These are phyloP conservation scores for Rhabdomys pumilio DNA, from an alignment of 2,797 vertebrate genomes.

Conservation along the genomic window DNA sequence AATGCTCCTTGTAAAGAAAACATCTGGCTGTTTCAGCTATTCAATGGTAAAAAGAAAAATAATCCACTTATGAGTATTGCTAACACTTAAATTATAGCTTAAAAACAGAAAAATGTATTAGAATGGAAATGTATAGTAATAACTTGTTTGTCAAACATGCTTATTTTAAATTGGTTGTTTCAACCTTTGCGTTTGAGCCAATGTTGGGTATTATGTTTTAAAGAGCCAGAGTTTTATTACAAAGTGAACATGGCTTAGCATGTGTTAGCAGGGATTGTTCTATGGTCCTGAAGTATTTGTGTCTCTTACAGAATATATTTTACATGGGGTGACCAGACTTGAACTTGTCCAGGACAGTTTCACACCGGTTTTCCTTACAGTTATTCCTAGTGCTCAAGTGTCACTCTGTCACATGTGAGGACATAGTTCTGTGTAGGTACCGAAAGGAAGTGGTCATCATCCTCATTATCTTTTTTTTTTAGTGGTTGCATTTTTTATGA, in stretches of 20 bases:
- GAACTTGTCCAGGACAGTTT: background rate
- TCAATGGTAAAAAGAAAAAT: conserved; percentile 71
- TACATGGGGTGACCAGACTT: background rate
- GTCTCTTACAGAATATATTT: conserved; percentile 50
- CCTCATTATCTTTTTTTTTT: background rate
- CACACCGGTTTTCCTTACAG: background rate
- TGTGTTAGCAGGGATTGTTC: conserved; percentile 50
- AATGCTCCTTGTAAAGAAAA: conserved; percentile 80
- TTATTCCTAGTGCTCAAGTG: conserved; percentile 9
- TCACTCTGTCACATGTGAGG: conserved; percentile 56
- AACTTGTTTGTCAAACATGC: conserved; percentile 62
- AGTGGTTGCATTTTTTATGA: conserved; percentile 18
- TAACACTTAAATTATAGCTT: conserved; percentile 55
- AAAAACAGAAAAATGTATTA: conserved; percentile 53
- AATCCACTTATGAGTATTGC: conserved; percentile 52
- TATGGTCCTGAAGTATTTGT: conserved; percentile 68
- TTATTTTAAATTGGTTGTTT: conserved; percentile 74
- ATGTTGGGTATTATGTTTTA: conserved; percentile 75
- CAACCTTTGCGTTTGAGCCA: conserved; percentile 71
- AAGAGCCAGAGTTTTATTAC: conserved; percentile 74
- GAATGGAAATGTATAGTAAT: conserved; percentile 15
- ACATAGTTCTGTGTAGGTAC: conserved; percentile 31
- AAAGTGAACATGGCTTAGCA: conserved; percentile 53
- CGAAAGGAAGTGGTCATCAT: conserved; percentile 50
- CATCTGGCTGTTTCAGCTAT: conserved; percentile 58